Evolutionary conservation across 2,113 vertebrate species (phyloP), one percentile per base, ranked within the genome.

Genomic region (Chaetura pelagica): DNA sequence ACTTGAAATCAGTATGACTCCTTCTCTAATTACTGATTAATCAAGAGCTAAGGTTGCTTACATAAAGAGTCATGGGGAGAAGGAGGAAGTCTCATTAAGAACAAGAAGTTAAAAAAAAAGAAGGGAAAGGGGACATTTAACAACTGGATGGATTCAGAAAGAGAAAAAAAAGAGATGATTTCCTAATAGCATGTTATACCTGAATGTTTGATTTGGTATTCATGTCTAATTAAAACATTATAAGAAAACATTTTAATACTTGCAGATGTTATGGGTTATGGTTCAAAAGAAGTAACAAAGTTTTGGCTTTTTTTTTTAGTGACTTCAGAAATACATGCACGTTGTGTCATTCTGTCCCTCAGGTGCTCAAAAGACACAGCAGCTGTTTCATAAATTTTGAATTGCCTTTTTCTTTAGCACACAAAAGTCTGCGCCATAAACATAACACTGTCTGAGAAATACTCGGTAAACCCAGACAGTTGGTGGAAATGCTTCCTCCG

Each of bases 11-110:
- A 96, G 96, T 97, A 73, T 32, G 96, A 94, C 89, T 94, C 89
- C 96, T 96, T 95, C 95, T 87, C 94, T 95, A 97, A 97, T 96
- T 97, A 96, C 87, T 97, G 97, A 97, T 97, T 97, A 97, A 96
- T 97, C 96, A 97, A 96, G 96, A 96, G 85, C 96, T 96, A 90
- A 96, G 84, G 95, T 93, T 95, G 95, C 90, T 94, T 96, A 94
- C 96, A 96, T 94, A 96, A 94, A 95, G 92, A 92, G 77, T 94
- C 96, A 84, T 84, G 93, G 93, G 90, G 95, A 97, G 96, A 97
- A 95, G 90, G 86, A 97, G 97, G 97, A 97, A 97, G 96, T 96
- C 90, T 97, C 97, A 97, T 97, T 97, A 97, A 69, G 92, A 97
- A 95, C 61, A 96, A 96, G 96, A 97, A 82, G 73, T n/a, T 80